A percentile compares a stretch with the other conserved stretches of the same genome.
Evolutionary conservation across 2,797 vertebrate species (phyloP).

Genomic region (Chloroceryle amazona): DNA sequence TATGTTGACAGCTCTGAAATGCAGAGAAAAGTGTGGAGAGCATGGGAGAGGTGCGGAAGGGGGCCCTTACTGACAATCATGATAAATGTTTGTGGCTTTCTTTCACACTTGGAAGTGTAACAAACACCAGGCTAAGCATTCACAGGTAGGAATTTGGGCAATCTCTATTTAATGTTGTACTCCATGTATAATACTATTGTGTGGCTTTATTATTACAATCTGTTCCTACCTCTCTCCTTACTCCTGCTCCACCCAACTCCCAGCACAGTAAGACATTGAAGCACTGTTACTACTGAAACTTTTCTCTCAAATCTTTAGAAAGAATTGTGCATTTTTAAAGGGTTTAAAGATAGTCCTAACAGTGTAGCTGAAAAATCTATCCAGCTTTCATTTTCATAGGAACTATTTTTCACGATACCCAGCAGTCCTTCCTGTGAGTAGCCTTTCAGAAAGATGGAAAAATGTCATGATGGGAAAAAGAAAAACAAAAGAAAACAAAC

Average conservation of each 20-base stretch:
- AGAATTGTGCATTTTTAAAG: neutral
- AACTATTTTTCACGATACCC: neutral
- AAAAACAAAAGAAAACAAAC: neutral
- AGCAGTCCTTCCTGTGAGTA: neutral
- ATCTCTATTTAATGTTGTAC: constrained; percentile 39
- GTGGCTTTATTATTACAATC: constrained; percentile 66
- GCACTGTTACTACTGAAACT: constrained; percentile 21
- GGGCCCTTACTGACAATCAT: constrained; percentile 58
- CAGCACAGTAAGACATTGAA: neutral
- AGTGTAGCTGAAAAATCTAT: neutral
- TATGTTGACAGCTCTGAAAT: constrained; percentile 50
- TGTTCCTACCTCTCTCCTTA: constrained; percentile 41
- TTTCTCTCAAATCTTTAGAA: constrained; percentile 4
- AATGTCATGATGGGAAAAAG: neutral
- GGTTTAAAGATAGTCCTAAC: neutral
- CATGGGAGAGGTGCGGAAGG: constrained; percentile 19
- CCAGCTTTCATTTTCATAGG: neutral
- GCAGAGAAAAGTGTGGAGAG: neutral
- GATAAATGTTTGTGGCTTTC: constrained; percentile 68
- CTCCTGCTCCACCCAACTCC: neutral
- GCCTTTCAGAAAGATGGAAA: neutral
- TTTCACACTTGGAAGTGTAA: constrained; percentile 61
- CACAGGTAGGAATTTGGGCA: constrained; percentile 50
- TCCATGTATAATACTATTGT: constrained; percentile 51
- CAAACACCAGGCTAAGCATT: constrained; percentile 57